These are phyloP conservation scores for Cyclura pinguis DNA, from an alignment of 2,797 vertebrate species.

Conservation along the genomic window DNA sequence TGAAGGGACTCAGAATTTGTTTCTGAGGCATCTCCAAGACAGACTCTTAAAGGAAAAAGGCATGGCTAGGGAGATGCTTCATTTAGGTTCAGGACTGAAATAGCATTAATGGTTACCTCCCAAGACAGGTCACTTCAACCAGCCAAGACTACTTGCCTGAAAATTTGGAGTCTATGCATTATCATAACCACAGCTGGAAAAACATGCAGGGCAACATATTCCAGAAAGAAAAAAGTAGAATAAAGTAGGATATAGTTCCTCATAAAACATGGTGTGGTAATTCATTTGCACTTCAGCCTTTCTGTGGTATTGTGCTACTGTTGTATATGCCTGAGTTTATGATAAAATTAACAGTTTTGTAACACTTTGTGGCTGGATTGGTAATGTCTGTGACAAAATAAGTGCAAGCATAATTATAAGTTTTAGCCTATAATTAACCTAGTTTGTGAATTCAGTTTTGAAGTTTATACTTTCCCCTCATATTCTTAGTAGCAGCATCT, in stretches of 20 bases:
- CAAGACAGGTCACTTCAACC: neutral
- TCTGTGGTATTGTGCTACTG: neutral
- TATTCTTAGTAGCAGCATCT: neutral
- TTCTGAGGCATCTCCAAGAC: no score
- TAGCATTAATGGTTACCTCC: neutral
- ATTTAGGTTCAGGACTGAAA: neutral
- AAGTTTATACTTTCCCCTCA: neutral
- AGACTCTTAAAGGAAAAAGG: neutral
- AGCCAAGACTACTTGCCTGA: neutral
- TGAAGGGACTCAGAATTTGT: no score
- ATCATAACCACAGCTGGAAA: neutral
- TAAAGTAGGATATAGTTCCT: neutral
- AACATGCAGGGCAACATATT: neutral
- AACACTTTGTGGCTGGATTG: no score
- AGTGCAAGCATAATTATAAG: neutral
- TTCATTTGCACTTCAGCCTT: neutral
- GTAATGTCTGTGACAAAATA: neutral
- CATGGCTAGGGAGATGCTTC: no score
- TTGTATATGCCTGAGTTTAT: neutral
- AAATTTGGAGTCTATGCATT: neutral
- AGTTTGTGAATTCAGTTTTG: neutral
- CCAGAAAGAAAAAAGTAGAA: neutral
- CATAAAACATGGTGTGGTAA: neutral
- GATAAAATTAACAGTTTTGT: neutral
- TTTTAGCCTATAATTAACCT: neutral